phyloP scores from a whole-genome alignment of 2,888 invertebrate genomes.

The Polyommatus icarus region DNA sequence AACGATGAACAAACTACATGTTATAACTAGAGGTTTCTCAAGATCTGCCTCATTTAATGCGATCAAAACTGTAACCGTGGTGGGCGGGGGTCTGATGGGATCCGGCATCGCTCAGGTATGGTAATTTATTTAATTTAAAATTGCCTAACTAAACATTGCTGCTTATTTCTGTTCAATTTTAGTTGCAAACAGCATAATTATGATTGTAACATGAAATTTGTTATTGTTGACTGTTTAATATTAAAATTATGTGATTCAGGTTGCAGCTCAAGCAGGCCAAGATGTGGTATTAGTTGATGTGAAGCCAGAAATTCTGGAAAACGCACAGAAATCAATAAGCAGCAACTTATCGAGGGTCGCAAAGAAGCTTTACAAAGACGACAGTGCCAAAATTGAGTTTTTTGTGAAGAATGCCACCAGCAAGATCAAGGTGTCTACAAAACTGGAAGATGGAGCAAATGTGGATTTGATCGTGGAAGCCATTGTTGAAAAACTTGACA shows the following conservation, averaged over 20 bases:
- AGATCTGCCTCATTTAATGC: conserved; percentile 69
- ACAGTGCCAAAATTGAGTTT: conserved; percentile 81
- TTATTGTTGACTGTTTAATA: not conserved
- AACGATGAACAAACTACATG: conserved; percentile 60
- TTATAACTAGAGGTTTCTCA: conserved; percentile 65
- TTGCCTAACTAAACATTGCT: not conserved
- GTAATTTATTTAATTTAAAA: not conserved
- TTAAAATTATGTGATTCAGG: conserved; percentile 67
- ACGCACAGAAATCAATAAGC: conserved; percentile 85
- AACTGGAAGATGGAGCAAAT: conserved; percentile 82
- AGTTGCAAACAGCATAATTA: not conserved
- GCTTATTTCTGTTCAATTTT: not conserved
- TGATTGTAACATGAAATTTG: not conserved
- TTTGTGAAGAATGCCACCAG: conserved; percentile 83
- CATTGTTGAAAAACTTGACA: conserved; percentile 90
- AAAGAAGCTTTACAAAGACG: conserved; percentile 88
- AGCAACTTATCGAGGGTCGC: conserved; percentile 87
- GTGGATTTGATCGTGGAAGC: conserved; percentile 92
- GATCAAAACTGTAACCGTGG: conserved; percentile 90
- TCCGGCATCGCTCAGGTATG: conserved; percentile 93
- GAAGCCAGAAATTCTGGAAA: conserved; percentile 84
- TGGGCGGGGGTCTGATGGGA: conserved; percentile 95
- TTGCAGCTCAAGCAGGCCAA: conserved; percentile 91
- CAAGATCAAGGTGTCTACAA: conserved; percentile 80
- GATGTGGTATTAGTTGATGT: conserved; percentile 90